A percentile compares a stretch with the other conserved stretches of the same genome.
phyloP scores from a whole-genome alignment of 2,113 vertebrate species.

The Ahaetulla prasina region DNA sequence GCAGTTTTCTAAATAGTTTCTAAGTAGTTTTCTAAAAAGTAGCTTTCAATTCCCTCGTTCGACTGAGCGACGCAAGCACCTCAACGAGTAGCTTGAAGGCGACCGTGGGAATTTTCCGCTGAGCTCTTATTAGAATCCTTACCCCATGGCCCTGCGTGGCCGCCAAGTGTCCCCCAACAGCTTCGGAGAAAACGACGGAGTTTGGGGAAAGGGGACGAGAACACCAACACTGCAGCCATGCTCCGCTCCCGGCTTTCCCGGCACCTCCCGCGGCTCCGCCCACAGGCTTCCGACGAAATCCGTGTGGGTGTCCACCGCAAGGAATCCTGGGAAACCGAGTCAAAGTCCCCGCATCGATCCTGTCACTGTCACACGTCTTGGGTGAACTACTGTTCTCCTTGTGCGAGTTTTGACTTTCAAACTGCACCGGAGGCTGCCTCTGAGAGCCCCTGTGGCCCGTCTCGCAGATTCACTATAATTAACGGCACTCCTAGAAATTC shows the following conservation, averaged over 20 bases:
- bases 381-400: fast-evolving
- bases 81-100: no score
- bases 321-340: slow-evolving; percentile 37
- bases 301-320: fast-evolving
- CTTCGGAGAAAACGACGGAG: slow-evolving; percentile 32
- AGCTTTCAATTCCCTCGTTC: no score
- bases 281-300: not conserved
- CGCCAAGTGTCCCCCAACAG: slow-evolving; percentile 31
- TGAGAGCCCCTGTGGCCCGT: not conserved
- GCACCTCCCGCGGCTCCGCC: no score
- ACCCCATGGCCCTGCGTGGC: slow-evolving; percentile 37
- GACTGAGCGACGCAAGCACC: no score
- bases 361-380: fast-evolving
- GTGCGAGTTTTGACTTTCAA: not conserved
- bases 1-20: not conserved
- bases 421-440: not conserved
- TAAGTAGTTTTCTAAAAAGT: no score
- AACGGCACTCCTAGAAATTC: not conserved
- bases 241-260: fast-evolving
- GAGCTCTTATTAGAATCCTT: not conserved
- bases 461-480: not conserved
- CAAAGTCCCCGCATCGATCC: not conserved
- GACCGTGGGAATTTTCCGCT: not conserved
- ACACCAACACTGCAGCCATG: not conserved
- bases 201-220: fast-evolving